A percentile compares a stretch with the other conserved stretches of the same genome.
These are phyloP conservation scores for Gerris lacustris DNA, from an alignment of 2,888 invertebrate genomes.

Conservation along the genomic window DNA sequence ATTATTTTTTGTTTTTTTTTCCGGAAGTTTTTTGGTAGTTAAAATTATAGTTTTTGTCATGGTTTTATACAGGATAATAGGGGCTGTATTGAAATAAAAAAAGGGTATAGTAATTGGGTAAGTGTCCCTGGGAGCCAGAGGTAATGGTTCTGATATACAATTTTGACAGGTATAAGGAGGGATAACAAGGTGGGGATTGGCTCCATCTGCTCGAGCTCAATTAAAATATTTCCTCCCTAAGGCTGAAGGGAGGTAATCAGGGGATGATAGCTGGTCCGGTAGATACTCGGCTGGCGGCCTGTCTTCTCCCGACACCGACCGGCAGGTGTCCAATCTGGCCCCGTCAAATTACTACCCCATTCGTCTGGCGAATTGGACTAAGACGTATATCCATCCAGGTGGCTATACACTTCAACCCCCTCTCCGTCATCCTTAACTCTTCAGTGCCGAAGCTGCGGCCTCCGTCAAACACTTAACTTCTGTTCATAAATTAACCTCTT, in stretches of 20 bases:
- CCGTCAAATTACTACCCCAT: not conserved
- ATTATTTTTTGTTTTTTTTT: not conserved
- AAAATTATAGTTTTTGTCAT: conserved; percentile 5
- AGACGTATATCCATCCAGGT: not conserved
- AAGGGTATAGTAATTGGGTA: not conserved
- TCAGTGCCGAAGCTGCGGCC: not conserved
- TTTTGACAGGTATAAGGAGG: conserved; percentile 5
- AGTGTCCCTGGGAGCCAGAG: not conserved
- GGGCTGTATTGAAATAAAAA: not conserved
- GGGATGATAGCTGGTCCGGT: not conserved
- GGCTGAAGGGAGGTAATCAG: not conserved
- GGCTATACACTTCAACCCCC: not conserved
- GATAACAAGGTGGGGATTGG: conserved; percentile 1
- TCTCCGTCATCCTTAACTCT: not conserved
- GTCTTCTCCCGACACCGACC: not conserved
- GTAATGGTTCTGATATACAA: not conserved
- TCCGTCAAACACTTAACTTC: not conserved
- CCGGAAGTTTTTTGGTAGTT: not conserved
- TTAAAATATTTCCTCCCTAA: conserved; percentile 3
- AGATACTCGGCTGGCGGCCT: not conserved
- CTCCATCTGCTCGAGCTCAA: not conserved
- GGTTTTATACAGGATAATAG: not conserved
- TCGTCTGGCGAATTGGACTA: not conserved
- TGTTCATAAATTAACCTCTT: conserved; percentile 1
- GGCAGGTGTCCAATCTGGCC: conserved; percentile 5